Evolutionary conservation across 1,140 invertebrate species (phyloP), one percentile per base, ranked within the genome.

Genomic region (Trichogramma pretiosum): DNA sequence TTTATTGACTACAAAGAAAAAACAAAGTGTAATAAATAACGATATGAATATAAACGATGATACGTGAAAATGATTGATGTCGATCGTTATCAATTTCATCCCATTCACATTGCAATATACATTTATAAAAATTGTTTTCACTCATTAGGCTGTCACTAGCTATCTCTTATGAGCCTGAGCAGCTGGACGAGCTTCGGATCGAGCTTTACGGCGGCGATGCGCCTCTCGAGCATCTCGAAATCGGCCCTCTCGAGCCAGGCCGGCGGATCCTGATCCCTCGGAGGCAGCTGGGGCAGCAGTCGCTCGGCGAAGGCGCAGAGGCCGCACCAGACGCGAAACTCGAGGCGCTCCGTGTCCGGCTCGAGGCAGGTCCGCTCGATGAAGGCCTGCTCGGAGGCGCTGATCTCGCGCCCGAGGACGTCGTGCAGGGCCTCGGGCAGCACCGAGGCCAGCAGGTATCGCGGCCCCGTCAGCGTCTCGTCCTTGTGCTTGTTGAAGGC

Each of bases 261-360:
- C 2, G 77, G 72, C 13, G 76, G 74, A 64, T 80, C 77, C 16
- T 62, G 57, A 0, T 73, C 62, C 32, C 67, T 64, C 0, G 63
- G 55, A 3, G 70, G 67, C n/a, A 75, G 67, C 13, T 71, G 60
- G 19, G 75, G 74, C 4, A 79, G 64, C 33, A 80, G 58, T 45
- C 83, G 65, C 59, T 85, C 82, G 52, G 76, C 78, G 5, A 78
- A 63, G 0, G 80, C 81, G 56, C 80, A 83, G 14, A 84, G 59
- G 10, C 81, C 81, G 56, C 80, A 82, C 77, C 81, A 85, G 3
- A 73, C 76, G 33, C 78, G 70, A 58, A 81, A 84, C 60, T 78
- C 75, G 16, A 83, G 53, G 1, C 70, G 60, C 36, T 76, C 72
- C 2, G 63, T 59, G 17, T 66, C 60, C 1, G 69, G 58, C 65